phyloP scores from a whole-genome alignment of 2,797 vertebrate genomes.

The Anas flavirostris region DNA sequence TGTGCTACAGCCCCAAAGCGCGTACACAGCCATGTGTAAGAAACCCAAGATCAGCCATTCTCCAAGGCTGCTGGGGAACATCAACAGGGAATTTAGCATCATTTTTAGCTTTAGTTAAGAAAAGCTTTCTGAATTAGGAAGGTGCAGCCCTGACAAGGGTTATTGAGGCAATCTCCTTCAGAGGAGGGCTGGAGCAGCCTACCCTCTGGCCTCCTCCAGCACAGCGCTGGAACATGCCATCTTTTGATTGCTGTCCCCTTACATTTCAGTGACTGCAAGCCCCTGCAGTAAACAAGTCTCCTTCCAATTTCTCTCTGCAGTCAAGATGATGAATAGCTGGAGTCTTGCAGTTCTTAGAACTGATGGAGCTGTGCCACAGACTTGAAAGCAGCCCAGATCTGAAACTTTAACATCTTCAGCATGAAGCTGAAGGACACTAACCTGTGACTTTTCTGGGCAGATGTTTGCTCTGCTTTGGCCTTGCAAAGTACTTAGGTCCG shows the following conservation, averaged over 20 bases:
- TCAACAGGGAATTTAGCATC: background rate
- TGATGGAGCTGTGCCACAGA: background rate
- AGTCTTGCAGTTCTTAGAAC: background rate
- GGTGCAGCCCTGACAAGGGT: background rate
- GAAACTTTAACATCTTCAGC: background rate
- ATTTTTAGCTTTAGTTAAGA: background rate
- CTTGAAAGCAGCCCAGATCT: background rate
- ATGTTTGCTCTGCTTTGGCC: background rate
- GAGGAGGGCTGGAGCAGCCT: background rate
- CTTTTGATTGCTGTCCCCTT: background rate
- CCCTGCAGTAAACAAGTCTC: background rate
- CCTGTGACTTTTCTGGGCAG: no score
- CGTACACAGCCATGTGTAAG: background rate
- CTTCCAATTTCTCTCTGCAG: background rate
- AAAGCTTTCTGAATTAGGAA: background rate
- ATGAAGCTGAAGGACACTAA: background rate
- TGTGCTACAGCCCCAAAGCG: background rate
- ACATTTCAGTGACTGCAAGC: background rate
- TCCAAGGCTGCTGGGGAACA: background rate
- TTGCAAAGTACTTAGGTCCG: background rate
- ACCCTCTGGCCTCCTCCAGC: background rate
- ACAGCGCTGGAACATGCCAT: background rate
- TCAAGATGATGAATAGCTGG: background rate
- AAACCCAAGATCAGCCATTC: background rate
- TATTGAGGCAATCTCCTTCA: background rate